Evolutionary conservation across 2,888 invertebrate genomes (phyloP).

Genomic region (Amiota communis): DNA sequence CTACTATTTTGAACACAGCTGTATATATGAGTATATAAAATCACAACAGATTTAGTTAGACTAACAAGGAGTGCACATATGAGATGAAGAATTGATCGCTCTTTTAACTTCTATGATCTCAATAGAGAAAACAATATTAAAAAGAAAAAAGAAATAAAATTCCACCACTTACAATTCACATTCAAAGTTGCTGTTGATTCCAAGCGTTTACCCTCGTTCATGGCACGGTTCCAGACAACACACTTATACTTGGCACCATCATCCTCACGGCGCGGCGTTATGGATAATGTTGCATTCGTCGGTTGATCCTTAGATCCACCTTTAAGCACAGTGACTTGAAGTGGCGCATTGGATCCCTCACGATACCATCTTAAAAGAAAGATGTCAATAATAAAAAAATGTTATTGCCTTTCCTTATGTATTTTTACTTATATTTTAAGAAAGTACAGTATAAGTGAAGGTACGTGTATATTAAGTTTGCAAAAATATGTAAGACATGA

Average conservation of each 20-base stretch:
- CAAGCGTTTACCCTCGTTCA: slow-evolving; percentile 85
- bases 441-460: too few species aligned
- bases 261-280: slow-evolving; percentile 87
- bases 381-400: background rate
- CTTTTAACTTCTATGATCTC: too few species aligned
- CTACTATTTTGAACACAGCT: too few species aligned
- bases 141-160: background rate
- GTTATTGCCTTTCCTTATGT: too few species aligned
- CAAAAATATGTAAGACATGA: too few species aligned
- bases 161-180: slow-evolving; percentile 87
- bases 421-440: too few species aligned
- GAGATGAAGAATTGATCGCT: background rate
- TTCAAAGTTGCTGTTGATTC: slow-evolving; percentile 86
- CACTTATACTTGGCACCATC: slow-evolving; percentile 89
- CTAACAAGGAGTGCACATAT: background rate
- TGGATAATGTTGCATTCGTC: slow-evolving; percentile 82
- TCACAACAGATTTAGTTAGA: too few species aligned
- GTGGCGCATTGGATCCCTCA: slow-evolving; percentile 82
- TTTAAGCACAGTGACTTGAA: slow-evolving; percentile 81
- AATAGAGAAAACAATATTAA: too few species aligned
- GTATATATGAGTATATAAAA: too few species aligned
- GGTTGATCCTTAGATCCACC: slow-evolving; percentile 84
- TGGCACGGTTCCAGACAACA: slow-evolving; percentile 91
- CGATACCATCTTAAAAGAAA: slow-evolving; percentile 81
- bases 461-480: too few species aligned